Conservation (phyloP, 2,797 vertebrate species). For the Pangasius krempfi region DNA sequence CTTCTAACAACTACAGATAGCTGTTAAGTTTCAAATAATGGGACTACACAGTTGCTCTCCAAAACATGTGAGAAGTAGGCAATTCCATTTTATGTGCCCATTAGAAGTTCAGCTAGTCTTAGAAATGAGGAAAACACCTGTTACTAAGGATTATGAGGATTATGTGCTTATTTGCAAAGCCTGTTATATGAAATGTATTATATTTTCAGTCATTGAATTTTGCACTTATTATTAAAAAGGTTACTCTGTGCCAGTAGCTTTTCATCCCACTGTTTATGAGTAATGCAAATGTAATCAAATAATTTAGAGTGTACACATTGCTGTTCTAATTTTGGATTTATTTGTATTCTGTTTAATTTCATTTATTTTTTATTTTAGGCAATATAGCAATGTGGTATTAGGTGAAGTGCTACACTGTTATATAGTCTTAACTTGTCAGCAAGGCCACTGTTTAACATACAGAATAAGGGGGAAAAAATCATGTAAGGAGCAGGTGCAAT, state of each 20-base stretch:
- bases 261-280: background rate
- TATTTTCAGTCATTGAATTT: constrained; percentile 1
- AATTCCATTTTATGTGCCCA: background rate
- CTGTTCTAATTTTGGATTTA: background rate
- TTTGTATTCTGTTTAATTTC: background rate
- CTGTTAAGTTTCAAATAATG: background rate
- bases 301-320: background rate
- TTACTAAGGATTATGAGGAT: background rate
- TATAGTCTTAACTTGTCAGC: background rate
- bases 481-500: background rate
- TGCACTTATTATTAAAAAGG: background rate
- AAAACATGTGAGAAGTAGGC: background rate
- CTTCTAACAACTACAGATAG: background rate
- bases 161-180: background rate
- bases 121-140: background rate
- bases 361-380: background rate
- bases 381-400: background rate
- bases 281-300: background rate
- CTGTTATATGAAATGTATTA: background rate
- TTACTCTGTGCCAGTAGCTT: background rate
- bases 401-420: background rate
- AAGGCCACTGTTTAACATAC: background rate
- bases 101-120: background rate
- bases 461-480: background rate
- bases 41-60: background rate